Evolutionary conservation across 1,140 invertebrate species (phyloP).

Genomic region (Neomicropteryx cornuta): DNA sequence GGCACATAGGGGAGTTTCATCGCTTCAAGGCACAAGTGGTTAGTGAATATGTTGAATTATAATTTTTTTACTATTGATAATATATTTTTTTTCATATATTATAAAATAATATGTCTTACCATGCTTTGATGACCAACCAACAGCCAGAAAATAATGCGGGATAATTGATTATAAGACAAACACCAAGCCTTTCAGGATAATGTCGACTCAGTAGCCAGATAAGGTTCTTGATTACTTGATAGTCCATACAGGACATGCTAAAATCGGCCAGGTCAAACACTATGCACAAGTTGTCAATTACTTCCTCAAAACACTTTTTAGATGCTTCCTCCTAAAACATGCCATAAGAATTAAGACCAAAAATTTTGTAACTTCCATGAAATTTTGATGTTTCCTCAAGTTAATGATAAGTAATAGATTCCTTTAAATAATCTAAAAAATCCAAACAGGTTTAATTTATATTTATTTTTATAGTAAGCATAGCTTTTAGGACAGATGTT

Average conservation of each 20-base stretch:
- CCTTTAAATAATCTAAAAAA: too few species aligned
- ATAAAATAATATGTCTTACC: conserved; percentile 30
- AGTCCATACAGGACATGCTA: conserved; percentile 62
- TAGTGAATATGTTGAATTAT: too few species aligned
- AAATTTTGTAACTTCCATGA: neutral
- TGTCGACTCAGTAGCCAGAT: conserved; percentile 64
- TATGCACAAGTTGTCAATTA: conserved; percentile 66
- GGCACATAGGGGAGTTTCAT: too few species aligned
- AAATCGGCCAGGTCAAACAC: conserved; percentile 65
- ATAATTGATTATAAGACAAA: conserved; percentile 60
- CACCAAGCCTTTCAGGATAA: conserved; percentile 64
- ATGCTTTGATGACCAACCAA: conserved; percentile 61
- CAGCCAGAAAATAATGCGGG: conserved; percentile 59
- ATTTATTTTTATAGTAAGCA: too few species aligned
- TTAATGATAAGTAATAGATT: too few species aligned
- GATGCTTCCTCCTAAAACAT: conserved; percentile 55
- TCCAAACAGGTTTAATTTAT: too few species aligned
- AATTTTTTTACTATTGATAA: too few species aligned
- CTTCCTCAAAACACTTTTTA: conserved; percentile 65
- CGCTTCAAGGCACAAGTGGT: too few species aligned
- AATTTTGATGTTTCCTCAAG: neutral
- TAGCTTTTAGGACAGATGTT: too few species aligned
- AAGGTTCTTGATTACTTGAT: conserved; percentile 63
- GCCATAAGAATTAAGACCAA: too few species aligned
- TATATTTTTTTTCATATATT: conserved; percentile 3